Conservation (phyloP, 2,113 vertebrate genomes). For the Osmerus mordax region DNA sequence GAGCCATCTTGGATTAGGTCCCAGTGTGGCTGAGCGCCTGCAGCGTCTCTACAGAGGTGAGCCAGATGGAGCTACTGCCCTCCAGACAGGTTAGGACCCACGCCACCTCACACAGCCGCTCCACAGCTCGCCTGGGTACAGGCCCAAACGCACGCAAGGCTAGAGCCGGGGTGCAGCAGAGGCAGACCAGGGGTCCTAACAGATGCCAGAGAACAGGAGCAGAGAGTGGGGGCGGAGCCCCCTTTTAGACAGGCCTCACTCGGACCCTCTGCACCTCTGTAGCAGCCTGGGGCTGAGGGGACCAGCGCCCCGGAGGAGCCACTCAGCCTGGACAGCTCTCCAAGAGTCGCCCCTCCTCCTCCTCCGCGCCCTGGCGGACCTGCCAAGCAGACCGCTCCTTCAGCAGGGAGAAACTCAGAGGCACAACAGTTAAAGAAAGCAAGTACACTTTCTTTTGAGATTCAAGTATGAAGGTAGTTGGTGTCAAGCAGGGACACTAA, state of each 20-base stretch:
- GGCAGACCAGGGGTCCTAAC: conserved; percentile 80
- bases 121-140: conserved; percentile 37
- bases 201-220: conserved; percentile 84
- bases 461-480: conserved; percentile 15
- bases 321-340: conserved; percentile 91
- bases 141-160: conserved; percentile 78
- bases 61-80: conserved; percentile 85
- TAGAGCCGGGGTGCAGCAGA: conserved; percentile 75
- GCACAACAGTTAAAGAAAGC: conserved; percentile 98
- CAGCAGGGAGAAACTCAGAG: conserved; percentile 95
- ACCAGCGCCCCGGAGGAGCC: conserved; percentile 76
- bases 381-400: conserved; percentile 99
- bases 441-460: conserved; percentile 89
- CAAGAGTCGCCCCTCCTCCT: conserved; percentile 99
- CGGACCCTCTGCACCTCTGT: conserved; percentile 93
- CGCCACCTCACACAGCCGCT: conserved; percentile 59
- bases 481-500: conserved; percentile 78
- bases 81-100: conserved; percentile 75
- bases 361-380: conserved; percentile 97
- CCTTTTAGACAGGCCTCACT: conserved; percentile 91
- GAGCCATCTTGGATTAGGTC: conserved; percentile 76
- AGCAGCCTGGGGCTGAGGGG: conserved; percentile 86
- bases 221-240: conserved; percentile 54
- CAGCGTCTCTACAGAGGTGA: conserved; percentile 83
- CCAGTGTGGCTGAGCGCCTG: conserved; percentile 81